Percentiles rank a stretch among this genome's conserved stretches.
Evolutionary conservation across 2,888 invertebrate genomes (phyloP).

Genomic region (Stenichneumon culpator): DNA sequence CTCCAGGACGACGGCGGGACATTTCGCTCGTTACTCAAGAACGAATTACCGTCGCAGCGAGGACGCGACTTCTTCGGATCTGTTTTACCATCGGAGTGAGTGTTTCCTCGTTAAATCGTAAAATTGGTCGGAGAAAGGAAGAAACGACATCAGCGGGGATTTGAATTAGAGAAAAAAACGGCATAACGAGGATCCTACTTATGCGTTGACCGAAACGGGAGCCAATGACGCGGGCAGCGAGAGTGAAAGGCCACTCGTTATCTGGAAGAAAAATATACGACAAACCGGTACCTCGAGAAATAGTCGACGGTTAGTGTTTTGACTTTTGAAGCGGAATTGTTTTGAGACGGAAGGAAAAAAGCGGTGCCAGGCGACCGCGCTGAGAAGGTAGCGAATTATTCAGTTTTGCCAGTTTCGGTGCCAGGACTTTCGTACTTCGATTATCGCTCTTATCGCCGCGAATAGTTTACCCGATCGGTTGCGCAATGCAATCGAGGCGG

Average conservation of each 20-base stretch:
- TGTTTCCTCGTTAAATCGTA: conserved; percentile 9
- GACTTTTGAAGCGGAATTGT: conserved; percentile 10
- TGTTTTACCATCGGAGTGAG: conserved; percentile 10
- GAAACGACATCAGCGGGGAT: not conserved
- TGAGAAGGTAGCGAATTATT: conserved; percentile 24
- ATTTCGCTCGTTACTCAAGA: conserved; percentile 11
- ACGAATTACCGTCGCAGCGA: not conserved
- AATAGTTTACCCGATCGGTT: conserved; percentile 17
- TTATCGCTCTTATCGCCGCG: conserved; percentile 32
- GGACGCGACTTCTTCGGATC: not conserved
- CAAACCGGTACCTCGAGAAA: conserved; percentile 15
- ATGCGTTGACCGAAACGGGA: conserved; percentile 59
- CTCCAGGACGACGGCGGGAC: conserved; percentile 5
- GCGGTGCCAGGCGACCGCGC: not conserved
- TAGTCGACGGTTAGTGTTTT: not conserved
- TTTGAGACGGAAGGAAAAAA: conserved; percentile 6
- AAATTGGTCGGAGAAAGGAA: conserved; percentile 34
- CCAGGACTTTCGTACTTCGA: conserved; percentile 18
- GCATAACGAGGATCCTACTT: conserved; percentile 56
- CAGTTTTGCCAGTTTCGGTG: conserved; percentile 16
- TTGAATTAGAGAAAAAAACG: conserved; percentile 29
- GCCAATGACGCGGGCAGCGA: conserved; percentile 47
- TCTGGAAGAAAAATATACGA: conserved; percentile 9
- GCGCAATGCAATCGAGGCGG: conserved; percentile 7
- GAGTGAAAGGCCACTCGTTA: conserved; percentile 19